Evolutionary conservation across 2,888 invertebrate genomes (phyloP).

Genomic region (Drosophila atroscutellata): DNA sequence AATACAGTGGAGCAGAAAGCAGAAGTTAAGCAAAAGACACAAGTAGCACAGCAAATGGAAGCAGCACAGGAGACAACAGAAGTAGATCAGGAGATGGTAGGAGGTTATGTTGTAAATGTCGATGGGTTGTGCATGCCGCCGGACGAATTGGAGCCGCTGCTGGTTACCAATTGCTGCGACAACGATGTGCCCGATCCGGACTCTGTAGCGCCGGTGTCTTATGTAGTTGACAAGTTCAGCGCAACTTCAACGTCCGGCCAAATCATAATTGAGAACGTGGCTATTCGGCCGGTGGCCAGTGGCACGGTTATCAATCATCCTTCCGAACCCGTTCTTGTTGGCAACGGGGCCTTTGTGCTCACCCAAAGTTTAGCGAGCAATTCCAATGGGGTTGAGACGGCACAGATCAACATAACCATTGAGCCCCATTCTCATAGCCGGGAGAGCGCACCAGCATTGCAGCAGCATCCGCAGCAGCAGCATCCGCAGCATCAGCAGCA

Average conservation of each 20-base stretch:
- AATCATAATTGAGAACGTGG: too few relatives aligned
- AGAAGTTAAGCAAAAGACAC: neutral
- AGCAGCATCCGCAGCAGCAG: neutral
- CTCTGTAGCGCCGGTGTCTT: too few relatives aligned
- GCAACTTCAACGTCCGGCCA: too few relatives aligned
- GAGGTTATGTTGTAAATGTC: neutral
- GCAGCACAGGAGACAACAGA: neutral
- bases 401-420: slow-evolving; percentile 68
- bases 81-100: neutral
- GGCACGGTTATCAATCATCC: slow-evolving; percentile 25
- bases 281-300: neutral
- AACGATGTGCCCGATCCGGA: too few relatives aligned
- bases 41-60: neutral
- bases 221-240: too few relatives aligned
- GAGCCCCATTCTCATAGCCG: slow-evolving; percentile 18
- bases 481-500: too few relatives aligned
- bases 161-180: slow-evolving; percentile 23
- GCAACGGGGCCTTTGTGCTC: slow-evolving; percentile 39
- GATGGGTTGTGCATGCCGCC: slow-evolving; percentile 32
- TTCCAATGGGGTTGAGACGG: neutral
- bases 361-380: slow-evolving; percentile 24
- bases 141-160: slow-evolving; percentile 32
- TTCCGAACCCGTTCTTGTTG: slow-evolving; percentile 9
- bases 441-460: neutral
- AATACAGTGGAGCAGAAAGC: neutral